phyloP scores from a whole-genome alignment of 2,888 invertebrate species.

The Phytoseiulus persimilis region DNA sequence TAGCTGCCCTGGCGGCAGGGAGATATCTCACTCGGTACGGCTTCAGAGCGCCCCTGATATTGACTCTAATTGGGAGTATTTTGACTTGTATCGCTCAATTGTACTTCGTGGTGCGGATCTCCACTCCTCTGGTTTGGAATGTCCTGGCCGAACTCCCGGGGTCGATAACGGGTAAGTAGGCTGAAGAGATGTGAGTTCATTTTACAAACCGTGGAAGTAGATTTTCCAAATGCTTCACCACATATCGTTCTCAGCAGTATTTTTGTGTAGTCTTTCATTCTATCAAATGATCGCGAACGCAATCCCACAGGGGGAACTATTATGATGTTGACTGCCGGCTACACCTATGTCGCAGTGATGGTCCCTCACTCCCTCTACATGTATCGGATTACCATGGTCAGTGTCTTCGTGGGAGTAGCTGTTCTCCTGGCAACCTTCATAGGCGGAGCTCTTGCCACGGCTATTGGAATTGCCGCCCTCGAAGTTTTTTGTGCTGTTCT shows the following conservation, averaged over 20 bases:
- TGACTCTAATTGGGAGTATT: background rate
- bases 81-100: background rate
- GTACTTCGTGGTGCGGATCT: background rate
- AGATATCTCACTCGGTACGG: background rate
- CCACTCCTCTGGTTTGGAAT: background rate
- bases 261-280: too few species aligned
- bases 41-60: background rate
- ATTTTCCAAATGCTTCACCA: too few species aligned
- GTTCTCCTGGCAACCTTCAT: background rate
- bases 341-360: background rate
- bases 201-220: too few species aligned
- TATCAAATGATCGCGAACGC: too few species aligned
- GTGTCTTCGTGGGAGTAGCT: background rate
- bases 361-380: background rate
- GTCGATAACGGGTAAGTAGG: background rate
- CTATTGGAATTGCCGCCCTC: background rate
- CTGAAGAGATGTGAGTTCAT: too few species aligned
- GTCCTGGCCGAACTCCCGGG: background rate
- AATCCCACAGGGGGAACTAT: background rate
- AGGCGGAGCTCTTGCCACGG: background rate
- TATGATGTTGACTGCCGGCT: background rate
- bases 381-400: background rate
- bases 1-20: background rate
- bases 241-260: too few species aligned
- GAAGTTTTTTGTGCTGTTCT: background rate